Base-by-base conservation (phyloP, 1,140 invertebrate species). In the Leucophenga varia region DNA sequence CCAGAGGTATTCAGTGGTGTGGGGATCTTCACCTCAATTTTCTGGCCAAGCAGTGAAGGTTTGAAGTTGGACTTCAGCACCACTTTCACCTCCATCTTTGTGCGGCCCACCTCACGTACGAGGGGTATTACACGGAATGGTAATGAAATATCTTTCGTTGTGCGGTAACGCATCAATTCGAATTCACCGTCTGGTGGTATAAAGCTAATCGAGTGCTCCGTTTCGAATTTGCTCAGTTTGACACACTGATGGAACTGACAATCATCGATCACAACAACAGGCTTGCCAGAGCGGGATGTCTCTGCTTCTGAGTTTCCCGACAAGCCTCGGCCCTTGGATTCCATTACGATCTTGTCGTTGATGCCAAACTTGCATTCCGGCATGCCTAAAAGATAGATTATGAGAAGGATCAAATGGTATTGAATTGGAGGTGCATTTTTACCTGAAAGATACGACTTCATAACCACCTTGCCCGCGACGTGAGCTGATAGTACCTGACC, bases 201-300 rank as follows among this genome's bases (percentile, higher is more conserved):
- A 79, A 99, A 99, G 64, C 93, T 97, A 73, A 99, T 99, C 65
- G 95, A 96, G 81, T 99, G 97, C 78, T 99, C 97, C 0, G 96
- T 98, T 80, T 99, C 97, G 79, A 99, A 99, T 82, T 99, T 99
- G 65, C 93, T 97, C 22, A 99, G 81, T 77, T 99, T 99, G 7
- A 99, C 97, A 77, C 97, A 99, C 76, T 99, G 97, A 80, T 99
- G 97, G 79, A 99, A 99, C 79, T 99, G 97, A 71, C 97, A 99
- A 79, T 99, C 97, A 71, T 99, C 97, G 56, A 99, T 99, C 8
- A 98, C 97, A 44, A 99, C 97, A 10, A 97, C 91, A 0, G 94
- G 91, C 78, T 95, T 95, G 32, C 91, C 91, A 19, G 89, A 90
- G 43, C 92, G 82, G 8, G 89, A 86, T 13, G 89, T 85, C 64